These are phyloP conservation scores for Myiothlypis chrysogaster DNA, from an alignment of 2,797 vertebrate genomes.

Conservation along the genomic window DNA sequence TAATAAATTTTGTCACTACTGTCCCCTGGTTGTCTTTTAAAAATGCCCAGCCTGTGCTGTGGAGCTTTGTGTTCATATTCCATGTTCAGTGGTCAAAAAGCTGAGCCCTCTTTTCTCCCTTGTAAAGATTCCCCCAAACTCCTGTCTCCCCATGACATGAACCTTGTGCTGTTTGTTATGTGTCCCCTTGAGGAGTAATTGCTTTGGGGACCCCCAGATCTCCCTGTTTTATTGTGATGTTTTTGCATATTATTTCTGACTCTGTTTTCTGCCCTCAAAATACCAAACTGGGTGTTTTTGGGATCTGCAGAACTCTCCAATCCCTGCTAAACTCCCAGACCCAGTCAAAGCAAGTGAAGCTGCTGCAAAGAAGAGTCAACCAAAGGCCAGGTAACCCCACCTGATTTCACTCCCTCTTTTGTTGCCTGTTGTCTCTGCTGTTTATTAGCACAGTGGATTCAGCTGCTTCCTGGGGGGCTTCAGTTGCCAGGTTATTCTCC, in stretches of 20 bases:
- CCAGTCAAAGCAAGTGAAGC: constrained; percentile 96
- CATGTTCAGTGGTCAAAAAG: background rate
- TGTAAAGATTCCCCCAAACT: background rate
- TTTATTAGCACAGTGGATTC: background rate
- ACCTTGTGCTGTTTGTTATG: background rate
- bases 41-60: background rate
- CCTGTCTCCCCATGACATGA: background rate
- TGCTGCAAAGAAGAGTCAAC: constrained; percentile 95
- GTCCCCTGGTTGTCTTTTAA: background rate
- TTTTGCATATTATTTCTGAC: background rate
- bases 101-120: background rate
- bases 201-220: background rate
- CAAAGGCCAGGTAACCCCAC: constrained; percentile 89
- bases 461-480: background rate
- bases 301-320: constrained; percentile 82
- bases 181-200: background rate
- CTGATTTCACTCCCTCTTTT: background rate
- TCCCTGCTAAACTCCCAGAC: constrained; percentile 93
- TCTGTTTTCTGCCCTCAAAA: background rate
- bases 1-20: background rate
- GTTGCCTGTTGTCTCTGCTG: background rate
- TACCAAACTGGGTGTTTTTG: background rate
- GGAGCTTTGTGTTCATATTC: background rate
- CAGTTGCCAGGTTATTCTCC: background rate
- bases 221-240: background rate